A percentile compares a stretch with the other conserved stretches of the same genome.
Evolutionary conservation across 2,888 invertebrate species (phyloP).

Genomic region (Chromoteleia sp.): DNA sequence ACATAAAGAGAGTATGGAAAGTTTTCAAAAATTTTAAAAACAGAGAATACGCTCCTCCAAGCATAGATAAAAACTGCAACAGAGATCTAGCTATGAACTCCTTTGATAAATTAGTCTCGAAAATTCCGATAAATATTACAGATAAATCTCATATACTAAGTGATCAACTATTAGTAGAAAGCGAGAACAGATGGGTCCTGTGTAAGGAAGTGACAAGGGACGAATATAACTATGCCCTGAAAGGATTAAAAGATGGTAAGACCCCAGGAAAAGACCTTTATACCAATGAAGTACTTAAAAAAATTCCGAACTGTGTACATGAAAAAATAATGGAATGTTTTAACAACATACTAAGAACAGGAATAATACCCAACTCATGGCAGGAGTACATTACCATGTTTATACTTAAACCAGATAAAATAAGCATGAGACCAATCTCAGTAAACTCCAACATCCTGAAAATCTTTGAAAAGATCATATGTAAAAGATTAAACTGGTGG

Average conservation of each 20-base stretch:
- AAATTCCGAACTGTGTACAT: background rate
- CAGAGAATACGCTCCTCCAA: background rate
- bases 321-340: too few species aligned
- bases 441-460: background rate
- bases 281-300: background rate
- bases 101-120: too few species aligned
- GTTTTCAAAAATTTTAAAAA: slow-evolving; percentile 14
- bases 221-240: too few species aligned
- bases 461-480: background rate
- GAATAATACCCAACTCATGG: background rate
- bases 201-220: too few species aligned
- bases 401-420: background rate
- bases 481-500: slow-evolving; percentile 2
- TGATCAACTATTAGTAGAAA: too few species aligned
- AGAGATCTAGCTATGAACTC: too few species aligned
- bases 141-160: too few species aligned
- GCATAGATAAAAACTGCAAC: too few species aligned
- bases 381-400: background rate
- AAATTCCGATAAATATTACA: too few species aligned
- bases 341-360: too few species aligned
- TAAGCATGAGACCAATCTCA: background rate
- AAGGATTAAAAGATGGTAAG: background rate
- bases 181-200: too few species aligned
- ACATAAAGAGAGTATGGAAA: background rate
- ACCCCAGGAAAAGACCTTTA: background rate